Evolutionary conservation across 2,113 vertebrate species (phyloP).

Genomic region (Elgaria multicarinata): DNA sequence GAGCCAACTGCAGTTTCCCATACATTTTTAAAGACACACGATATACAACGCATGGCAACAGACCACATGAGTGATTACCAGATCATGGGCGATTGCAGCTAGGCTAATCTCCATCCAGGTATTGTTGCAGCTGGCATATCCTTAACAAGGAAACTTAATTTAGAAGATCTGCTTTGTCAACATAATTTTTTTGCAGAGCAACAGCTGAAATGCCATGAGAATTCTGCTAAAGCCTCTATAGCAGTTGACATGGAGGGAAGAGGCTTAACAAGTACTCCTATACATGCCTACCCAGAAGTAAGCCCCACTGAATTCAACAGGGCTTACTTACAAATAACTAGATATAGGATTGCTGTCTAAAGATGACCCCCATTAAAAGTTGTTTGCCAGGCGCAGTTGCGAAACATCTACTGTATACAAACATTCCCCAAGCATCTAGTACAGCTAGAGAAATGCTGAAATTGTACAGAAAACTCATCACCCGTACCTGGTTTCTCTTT

Average conservation of each 20-base stretch:
- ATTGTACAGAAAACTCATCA: neutral
- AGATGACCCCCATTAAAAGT: neutral
- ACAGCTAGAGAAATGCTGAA: neutral
- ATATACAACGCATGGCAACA: neutral
- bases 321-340: neutral
- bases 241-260: neutral
- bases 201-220: neutral
- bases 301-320: neutral
- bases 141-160: neutral
- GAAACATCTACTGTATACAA: neutral
- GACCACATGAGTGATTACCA: neutral
- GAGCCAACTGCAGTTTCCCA: neutral
- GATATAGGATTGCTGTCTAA: neutral
- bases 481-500: constrained; percentile 93
- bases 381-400: neutral
- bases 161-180: neutral
- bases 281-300: neutral
- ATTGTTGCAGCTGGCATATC: neutral
- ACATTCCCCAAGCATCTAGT: neutral
- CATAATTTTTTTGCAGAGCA: neutral
- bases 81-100: neutral
- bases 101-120: neutral
- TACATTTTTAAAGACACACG: neutral
- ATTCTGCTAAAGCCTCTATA: neutral
- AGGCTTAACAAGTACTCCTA: neutral